Evolutionary conservation across 1,140 invertebrate genomes (phyloP), one percentile per base, ranked within the genome.

Genomic region (Leptonema lineaticorne): DNA sequence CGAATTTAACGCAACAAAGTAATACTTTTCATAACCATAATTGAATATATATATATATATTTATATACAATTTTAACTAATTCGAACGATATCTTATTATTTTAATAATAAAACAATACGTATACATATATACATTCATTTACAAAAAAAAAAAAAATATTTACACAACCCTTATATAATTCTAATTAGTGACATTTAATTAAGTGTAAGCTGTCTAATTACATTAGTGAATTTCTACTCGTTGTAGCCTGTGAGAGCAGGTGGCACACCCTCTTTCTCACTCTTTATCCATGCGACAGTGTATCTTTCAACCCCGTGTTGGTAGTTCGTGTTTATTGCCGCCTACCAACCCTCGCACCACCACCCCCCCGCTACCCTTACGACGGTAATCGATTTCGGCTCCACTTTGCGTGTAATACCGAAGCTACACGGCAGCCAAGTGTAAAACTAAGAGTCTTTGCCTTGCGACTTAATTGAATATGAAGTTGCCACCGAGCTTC

Each of bases 101-200:
- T n/a, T n/a, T n/a, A n/a, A n/a, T n/a, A n/a, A n/a, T n/a, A n/a
- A n/a, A n/a, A n/a, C n/a, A n/a, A n/a, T n/a, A n/a, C n/a, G n/a
- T n/a, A n/a, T n/a, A n/a, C n/a, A n/a, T n/a, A n/a, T n/a, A n/a
- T n/a, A n/a, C n/a, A n/a, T n/a, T n/a, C n/a, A n/a, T n/a, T n/a
- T n/a, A n/a, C n/a, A n/a, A n/a, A n/a, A n/a, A n/a, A n/a, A n/a
- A n/a, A n/a, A n/a, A n/a, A n/a, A n/a, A n/a, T n/a, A n/a, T n/a
- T n/a, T n/a, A n/a, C n/a, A n/a, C n/a, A n/a, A n/a, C n/a, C n/a
- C n/a, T n/a, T n/a, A 63, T 67, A 67, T 69, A 66, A 72, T 69
- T 72, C 68, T 69, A 72, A 72, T 72, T 72, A 72, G 70, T 72
- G 70, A 72, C 70, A 72, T 72, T 72, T 72, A 72, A 72, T 72